Percentiles rank a stretch among this genome's conserved stretches.
Conservation (phyloP, 2,113 vertebrate genomes). For the Cyanoliseus patagonus region DNA sequence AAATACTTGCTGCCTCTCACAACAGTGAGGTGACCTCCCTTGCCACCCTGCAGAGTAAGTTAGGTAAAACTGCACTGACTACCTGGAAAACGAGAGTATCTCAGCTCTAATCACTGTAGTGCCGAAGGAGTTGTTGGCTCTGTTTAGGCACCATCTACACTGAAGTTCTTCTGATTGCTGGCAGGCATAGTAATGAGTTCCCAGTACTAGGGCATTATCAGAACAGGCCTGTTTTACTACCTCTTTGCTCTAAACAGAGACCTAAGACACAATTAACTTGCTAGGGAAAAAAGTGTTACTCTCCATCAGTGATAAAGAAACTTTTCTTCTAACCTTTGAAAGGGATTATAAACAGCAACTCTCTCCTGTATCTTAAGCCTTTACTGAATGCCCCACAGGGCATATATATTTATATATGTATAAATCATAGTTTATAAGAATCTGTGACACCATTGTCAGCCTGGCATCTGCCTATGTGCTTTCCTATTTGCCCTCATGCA, state of each 20-base stretch:
- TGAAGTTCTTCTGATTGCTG: not conserved
- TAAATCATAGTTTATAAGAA: not conserved
- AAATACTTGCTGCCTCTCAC: not conserved
- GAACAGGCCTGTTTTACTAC: not conserved
- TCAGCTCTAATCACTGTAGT: not conserved
- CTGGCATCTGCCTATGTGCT: not conserved
- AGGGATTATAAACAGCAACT: not conserved
- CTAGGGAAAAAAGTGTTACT: not conserved
- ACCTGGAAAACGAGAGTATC: not conserved
- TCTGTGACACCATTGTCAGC: fast-evolving
- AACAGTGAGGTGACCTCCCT: not conserved
- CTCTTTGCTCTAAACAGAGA: not conserved
- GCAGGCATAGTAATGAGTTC: not conserved
- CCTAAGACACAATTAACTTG: not conserved
- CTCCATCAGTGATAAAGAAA: not conserved
- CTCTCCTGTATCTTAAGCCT: not conserved
- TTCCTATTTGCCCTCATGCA: not conserved
- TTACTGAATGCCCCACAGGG: not conserved
- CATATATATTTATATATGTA: not conserved
- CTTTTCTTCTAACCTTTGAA: not conserved
- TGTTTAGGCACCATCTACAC: not conserved
- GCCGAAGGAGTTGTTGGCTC: not conserved
- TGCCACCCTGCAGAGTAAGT: not conserved
- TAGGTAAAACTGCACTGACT: not conserved
- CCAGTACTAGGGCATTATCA: not conserved